phyloP scores from a whole-genome alignment of 2,113 vertebrate genomes.

The Silurus glanis region DNA sequence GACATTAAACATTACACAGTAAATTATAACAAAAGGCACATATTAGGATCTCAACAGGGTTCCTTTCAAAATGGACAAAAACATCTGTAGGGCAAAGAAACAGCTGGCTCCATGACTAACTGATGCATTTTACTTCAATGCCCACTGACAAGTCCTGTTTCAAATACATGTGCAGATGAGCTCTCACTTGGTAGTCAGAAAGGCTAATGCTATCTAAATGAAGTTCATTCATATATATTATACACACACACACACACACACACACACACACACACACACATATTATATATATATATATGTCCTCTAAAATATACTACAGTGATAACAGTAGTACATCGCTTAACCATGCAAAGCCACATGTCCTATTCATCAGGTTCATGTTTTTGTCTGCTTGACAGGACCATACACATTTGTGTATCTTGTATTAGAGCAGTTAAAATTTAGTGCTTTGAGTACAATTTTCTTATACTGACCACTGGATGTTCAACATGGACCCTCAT shows the following conservation, averaged over 20 bases:
- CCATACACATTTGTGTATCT: too few relatives aligned
- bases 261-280: conserved; percentile 6
- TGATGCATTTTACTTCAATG: conserved; percentile 36
- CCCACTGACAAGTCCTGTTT: conserved; percentile 42
- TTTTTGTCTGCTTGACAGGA: too few relatives aligned
- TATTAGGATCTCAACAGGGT: conserved; percentile 17
- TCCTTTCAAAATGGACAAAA: conserved; percentile 34
- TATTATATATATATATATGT: too few relatives aligned
- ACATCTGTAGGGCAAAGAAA: conserved; percentile 23
- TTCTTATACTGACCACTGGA: too few relatives aligned
- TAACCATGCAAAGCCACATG: too few relatives aligned
- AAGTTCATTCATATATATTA: conserved; percentile 29
- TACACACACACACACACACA: conserved; percentile 22
- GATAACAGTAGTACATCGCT: too few relatives aligned
- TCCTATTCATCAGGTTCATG: too few relatives aligned
- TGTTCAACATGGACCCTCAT: too few relatives aligned
- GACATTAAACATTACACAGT: not conserved
- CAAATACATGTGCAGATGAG: conserved; percentile 38
- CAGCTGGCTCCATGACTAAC: conserved; percentile 47
- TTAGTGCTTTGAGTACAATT: too few relatives aligned
- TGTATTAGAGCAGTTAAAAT: too few relatives aligned
- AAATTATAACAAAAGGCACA: conserved; percentile 4
- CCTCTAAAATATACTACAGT: too few relatives aligned
- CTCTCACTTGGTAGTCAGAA: conserved; percentile 32
- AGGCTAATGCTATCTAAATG: conserved; percentile 35